These are phyloP conservation scores for Semotilus atromaculatus DNA, from an alignment of 2,797 vertebrate genomes.

Conservation along the genomic window DNA sequence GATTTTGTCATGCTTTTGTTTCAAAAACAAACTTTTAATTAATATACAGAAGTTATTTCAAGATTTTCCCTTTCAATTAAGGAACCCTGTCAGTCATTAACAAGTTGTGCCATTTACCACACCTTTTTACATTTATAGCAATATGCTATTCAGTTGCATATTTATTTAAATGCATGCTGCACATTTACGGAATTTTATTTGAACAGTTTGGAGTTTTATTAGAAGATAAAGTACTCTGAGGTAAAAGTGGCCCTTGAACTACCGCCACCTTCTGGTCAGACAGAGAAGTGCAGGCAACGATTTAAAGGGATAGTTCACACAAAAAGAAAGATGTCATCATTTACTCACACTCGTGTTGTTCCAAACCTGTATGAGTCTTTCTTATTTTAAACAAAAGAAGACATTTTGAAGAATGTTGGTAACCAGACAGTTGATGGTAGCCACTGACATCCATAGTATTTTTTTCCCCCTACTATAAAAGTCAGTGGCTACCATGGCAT, in stretches of 20 bases:
- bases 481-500: no score
- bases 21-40: not conserved
- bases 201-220: conserved; percentile 1
- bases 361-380: no score
- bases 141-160: not conserved
- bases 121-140: not conserved
- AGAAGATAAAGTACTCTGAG: not conserved
- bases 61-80: not conserved
- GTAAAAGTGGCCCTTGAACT: not conserved
- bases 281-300: not conserved
- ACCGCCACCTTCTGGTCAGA: conserved; percentile 30
- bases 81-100: not conserved
- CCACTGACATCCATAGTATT: no score
- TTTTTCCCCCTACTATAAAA: no score
- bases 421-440: no score
- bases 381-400: no score
- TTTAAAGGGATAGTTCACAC: no score
- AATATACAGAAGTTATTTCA: not conserved
- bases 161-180: not conserved
- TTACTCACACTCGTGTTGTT: no score
- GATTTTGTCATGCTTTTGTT: not conserved
- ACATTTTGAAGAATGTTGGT: no score
- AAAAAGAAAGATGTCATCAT: no score
- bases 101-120: not conserved
- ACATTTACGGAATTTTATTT: not conserved